Evolutionary conservation across 1,140 invertebrate genomes (phyloP).

Genomic region (Globodera rostochiensis): DNA sequence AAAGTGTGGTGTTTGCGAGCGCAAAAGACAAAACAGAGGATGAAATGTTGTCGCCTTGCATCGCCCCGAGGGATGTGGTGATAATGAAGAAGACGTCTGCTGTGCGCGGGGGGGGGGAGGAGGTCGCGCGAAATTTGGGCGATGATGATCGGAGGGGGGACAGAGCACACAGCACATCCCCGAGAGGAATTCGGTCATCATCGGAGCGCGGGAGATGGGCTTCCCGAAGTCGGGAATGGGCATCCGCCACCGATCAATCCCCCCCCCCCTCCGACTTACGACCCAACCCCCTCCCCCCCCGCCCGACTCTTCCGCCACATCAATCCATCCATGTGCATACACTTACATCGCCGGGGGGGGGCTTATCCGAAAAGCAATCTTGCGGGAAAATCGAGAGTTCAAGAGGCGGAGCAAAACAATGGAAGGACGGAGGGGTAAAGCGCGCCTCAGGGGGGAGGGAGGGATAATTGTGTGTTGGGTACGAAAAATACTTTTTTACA

Average conservation of each 20-base stretch:
- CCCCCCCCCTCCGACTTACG: background rate
- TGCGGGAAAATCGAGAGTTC: background rate
- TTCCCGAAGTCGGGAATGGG: slow-evolving; percentile 13
- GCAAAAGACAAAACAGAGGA: background rate
- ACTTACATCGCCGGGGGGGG: background rate
- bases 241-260: slow-evolving; percentile 2
- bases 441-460: background rate
- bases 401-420: background rate
- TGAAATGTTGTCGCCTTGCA: background rate
- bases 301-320: background rate
- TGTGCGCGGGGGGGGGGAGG: no score
- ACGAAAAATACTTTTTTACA: background rate
- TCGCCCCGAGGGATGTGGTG: background rate
- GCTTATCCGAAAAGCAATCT: slow-evolving; percentile 33
- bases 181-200: slow-evolving; percentile 10
- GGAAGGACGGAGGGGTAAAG: background rate
- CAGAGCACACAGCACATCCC: background rate
- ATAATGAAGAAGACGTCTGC: background rate
- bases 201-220: background rate
- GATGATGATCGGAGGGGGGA: background rate
- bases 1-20: background rate
- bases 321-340: background rate
- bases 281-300: no score
- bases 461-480: background rate
- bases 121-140: background rate